Evolutionary conservation across 1,140 invertebrate genomes (phyloP), one percentile per base, ranked within the genome.

Genomic region (Drosophila pachea): DNA sequence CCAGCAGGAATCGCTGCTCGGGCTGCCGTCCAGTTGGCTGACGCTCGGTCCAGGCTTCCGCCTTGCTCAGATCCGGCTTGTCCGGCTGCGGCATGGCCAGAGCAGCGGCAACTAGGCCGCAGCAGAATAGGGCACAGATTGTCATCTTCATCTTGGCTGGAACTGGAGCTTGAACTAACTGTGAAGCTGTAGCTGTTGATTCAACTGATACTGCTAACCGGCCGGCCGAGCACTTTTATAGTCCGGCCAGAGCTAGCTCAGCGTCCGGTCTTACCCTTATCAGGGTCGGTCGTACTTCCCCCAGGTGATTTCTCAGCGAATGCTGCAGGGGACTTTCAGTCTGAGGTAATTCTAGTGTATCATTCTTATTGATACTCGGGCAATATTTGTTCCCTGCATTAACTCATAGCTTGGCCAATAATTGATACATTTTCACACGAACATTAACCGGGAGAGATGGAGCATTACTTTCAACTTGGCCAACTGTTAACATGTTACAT

Each of bases 1-100:
- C 45, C 16, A 56, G 1, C 14, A 54, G 29, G 9, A 45, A 68
- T 14, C 81, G 82, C 38, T 86, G 14, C 14, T 75, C 59, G 14
- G 74, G 63, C 4, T 70, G 54, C 3, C 54, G 68, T 38, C 64
- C 59, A 12, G 14, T 40, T 12, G 33, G 45, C 11, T 32, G 29
- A 0, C 36, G 12, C 22, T 58, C 35, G 5, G 36, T 38, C 36
- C 36, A 38, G 6, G 36, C 36, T 9, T 8, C 6, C 0, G 36
- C 36, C 36, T 38, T 38, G 36, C 36, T 38, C 36, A 38, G 8
- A 9, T 38, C 36, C 36, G 11, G 7, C 8, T 38, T 38, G 4
- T 38, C 36, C 7, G 36, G 36, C 11, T 40, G 31, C 14, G 68
- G 68, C 49, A 56, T 61, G 12, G 64, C 64, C 38, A 67, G 12